Base-by-base conservation (phyloP, 2,888 invertebrate genomes). In the Hypercompe scribonia region DNA sequence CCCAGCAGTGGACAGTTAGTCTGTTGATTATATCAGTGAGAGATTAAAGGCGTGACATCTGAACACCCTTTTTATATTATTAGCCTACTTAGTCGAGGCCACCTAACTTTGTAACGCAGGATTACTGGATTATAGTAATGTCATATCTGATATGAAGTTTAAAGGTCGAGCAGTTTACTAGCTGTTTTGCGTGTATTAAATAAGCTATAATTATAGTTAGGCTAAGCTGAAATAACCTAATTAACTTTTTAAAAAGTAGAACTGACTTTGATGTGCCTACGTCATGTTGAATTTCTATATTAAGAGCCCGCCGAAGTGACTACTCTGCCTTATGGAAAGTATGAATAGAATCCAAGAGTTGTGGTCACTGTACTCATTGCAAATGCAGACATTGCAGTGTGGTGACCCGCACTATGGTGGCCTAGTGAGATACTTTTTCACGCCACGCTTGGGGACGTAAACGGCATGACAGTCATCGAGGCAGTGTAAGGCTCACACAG, bases 11-110 rank as follows among this genome's bases (percentile, higher is more conserved):
- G 36, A 36, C 3, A 7, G 8, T 36, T 36, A 50, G 0, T 50
- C 21, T 7, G 50, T 50, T 15, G 15, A 15, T 50, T 18, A 21
- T 18, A 15, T 50, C 24, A 24, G 4, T 24, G 50, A 50, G 21
- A 42, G 54, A 28, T 42, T 42, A 46, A 5, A 75, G 65, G 72
- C 42, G 63, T 63, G 28, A 8, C 66, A 77, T 83, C 65, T 78
- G 83, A 68, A 70, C 68, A 65, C 28, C 83, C 81, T 83, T 78
- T 76, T 65, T 72, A 68, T 75, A n/a, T n/a, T n/a, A n/a, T 76
- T 70, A 65, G 71, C 74, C 77, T 76, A 78, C 78, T 79, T 72
- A 58, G 75, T 77, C 73, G 76, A 73, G 81, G 83, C 65, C 77
- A 66, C 2, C 66, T 66, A 68, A 78, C 71, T 77, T 74, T 66